Percentiles rank a stretch among this genome's conserved stretches.
phyloP scores from a whole-genome alignment of 2,888 invertebrate genomes.

The Eupithecia inturbata region DNA sequence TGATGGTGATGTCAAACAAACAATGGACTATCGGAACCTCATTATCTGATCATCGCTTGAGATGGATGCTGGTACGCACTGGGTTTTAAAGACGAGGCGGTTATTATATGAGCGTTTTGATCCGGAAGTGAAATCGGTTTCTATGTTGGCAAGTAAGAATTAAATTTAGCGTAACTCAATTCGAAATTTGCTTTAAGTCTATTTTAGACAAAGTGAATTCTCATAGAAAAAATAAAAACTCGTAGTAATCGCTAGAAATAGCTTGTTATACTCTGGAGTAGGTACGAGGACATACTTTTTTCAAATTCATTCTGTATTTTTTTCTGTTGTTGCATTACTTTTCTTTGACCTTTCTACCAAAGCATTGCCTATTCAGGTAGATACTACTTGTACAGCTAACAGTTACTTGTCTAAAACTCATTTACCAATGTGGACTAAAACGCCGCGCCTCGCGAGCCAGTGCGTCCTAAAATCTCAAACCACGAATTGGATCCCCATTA shows the following conservation, averaged over 20 bases:
- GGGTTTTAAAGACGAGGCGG: constrained; percentile 34
- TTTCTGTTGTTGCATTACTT: not conserved
- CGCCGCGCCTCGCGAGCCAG: constrained; percentile 45
- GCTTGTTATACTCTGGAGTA: not conserved
- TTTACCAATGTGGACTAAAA: constrained; percentile 14
- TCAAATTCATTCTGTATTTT: not conserved
- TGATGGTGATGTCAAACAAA: constrained; percentile 40
- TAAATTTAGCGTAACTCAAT: not conserved
- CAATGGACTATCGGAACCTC: constrained; percentile 46
- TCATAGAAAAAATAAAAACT: not conserved
- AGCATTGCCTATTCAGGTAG: not conserved
- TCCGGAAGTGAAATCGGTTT: not conserved
- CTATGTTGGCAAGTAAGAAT: not conserved
- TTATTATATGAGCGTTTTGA: not conserved
- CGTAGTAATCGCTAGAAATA: not conserved
- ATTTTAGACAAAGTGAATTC: not conserved
- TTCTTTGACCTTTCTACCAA: not conserved
- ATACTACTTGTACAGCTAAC: not conserved
- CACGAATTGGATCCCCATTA: constrained; percentile 46
- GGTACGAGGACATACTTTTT: not conserved
- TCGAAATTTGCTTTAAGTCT: not conserved
- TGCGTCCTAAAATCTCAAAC: constrained; percentile 48
- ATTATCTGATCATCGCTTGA: constrained; percentile 47
- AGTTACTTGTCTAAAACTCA: not conserved
- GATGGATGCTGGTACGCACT: constrained; percentile 47